Conservation (phyloP, 1,140 invertebrate species). For the Drosophila trapezifrons region DNA sequence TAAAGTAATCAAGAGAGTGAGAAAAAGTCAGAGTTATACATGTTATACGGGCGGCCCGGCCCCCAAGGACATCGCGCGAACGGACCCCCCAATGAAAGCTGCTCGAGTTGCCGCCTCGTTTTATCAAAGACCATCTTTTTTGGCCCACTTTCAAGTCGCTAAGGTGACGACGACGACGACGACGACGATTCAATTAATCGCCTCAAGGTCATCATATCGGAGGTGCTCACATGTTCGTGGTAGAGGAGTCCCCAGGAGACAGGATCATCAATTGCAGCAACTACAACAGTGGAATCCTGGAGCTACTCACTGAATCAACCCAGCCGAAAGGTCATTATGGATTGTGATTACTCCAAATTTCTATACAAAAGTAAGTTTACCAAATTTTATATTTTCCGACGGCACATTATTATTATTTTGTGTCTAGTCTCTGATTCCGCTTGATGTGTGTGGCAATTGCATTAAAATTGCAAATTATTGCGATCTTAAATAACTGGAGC, state of each 20-base stretch:
- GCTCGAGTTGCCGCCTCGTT: slow-evolving; percentile 5
- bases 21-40: not conserved
- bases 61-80: not conserved
- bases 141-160: slow-evolving; percentile 16
- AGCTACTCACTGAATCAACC: slow-evolving; percentile 2
- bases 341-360: slow-evolving; percentile 22
- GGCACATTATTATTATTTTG: slow-evolving; percentile 9
- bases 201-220: slow-evolving; percentile 4
- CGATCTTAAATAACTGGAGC: slow-evolving; percentile 19
- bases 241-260: too few species aligned
- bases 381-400: slow-evolving; percentile 2
- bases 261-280: not conserved
- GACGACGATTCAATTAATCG: slow-evolving; percentile 9
- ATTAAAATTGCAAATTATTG: slow-evolving; percentile 22
- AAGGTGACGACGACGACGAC: slow-evolving; percentile 3
- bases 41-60: not conserved
- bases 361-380: slow-evolving; percentile 17
- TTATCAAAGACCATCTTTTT: slow-evolving; percentile 10
- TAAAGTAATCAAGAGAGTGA: not conserved
- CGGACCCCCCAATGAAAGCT: slow-evolving; percentile 14
- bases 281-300: slow-evolving; percentile 6
- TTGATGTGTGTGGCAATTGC: slow-evolving; percentile 14
- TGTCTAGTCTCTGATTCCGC: slow-evolving; percentile 7
- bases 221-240: slow-evolving; percentile 8
- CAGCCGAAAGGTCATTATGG: slow-evolving; percentile 14